Evolutionary conservation across 1,140 invertebrate genomes (phyloP), one percentile per base, ranked within the genome.

Genomic region (Ostrea edulis): DNA sequence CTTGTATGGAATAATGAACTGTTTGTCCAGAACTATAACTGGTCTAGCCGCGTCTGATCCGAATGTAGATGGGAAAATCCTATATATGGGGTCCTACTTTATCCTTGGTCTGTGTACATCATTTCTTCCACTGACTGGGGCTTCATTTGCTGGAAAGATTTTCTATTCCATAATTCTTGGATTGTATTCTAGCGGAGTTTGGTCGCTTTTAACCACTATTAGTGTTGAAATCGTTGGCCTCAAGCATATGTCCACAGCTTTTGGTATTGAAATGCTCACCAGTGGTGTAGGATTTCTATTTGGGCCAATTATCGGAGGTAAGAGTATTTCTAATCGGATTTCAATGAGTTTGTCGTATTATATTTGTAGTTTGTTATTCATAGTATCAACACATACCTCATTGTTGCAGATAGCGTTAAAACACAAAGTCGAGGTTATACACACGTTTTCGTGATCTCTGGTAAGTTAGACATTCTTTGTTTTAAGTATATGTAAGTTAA

Each of bases 261-360:
- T 71, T 84, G 44, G 82, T 54, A 71, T 84, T 20, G 87, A 88
- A 58, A 71, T 84, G 82, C 22, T 71, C 44, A 68, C 55, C 3
- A 54, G 29, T 17, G 87, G 87, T 9, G 52, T 88, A 14, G 87
- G 87, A 17, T 53, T 84, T 29, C 12, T 88, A 51, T 22, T 62
- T 22, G 87, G 87, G 2, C 87, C 87, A 22, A 25, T 85, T 8
- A 84, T 88, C 29, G 82, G 62, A 84, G 53, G 87, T 88, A 88
- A 8, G 82, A 44, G 5, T 44, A 44, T 44, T 17, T 20, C 3
- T n/a, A 20, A n/a, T 12, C 55, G 4, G 55, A 20, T 58, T 62
- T 20, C 20, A 20, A 7, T 20, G 3, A 20, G 5, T 62, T 62
- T 0, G 17, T 17, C 20, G 55, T 20, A 17, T 20, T 17, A 20